Conservation (phyloP, 2,888 invertebrate genomes). For the Ochropacha duplaris region DNA sequence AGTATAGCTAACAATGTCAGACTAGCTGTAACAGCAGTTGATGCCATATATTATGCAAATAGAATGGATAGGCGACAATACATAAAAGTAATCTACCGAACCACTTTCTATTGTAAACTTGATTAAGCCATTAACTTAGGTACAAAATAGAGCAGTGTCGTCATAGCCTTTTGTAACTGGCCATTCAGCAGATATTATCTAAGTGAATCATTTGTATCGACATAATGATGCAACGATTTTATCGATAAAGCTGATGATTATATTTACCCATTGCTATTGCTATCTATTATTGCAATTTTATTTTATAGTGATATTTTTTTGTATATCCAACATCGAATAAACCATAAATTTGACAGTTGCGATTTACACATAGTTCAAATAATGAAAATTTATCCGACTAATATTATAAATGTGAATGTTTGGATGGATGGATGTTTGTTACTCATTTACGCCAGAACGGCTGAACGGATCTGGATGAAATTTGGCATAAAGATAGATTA, state of each 20-base stretch:
- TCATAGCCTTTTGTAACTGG: slow-evolving; percentile 49
- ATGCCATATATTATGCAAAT: slow-evolving; percentile 1
- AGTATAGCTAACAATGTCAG: background rate
- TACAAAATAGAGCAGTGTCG: slow-evolving; percentile 66
- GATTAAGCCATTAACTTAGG: slow-evolving; percentile 66
- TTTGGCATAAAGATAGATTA: too few species aligned
- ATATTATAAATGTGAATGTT: too few species aligned
- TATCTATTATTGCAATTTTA: slow-evolving; percentile 12
- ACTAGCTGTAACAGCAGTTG: background rate
- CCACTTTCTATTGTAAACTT: slow-evolving; percentile 66
- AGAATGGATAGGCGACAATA: slow-evolving; percentile 23
- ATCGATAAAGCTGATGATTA: slow-evolving; percentile 68
- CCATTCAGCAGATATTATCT: slow-evolving; percentile 43
- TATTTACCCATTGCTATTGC: slow-evolving; percentile 40
- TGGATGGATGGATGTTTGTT: too few species aligned
- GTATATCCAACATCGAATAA: too few species aligned
- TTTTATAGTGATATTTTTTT: slow-evolving; percentile 11
- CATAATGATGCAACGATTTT: slow-evolving; percentile 54
- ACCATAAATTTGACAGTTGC: too few species aligned
- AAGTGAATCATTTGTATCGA: slow-evolving; percentile 60
- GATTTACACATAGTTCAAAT: too few species aligned
- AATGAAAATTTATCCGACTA: too few species aligned
- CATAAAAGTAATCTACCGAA: slow-evolving; percentile 51
- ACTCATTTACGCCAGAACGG: too few species aligned
- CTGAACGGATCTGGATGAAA: too few species aligned